These are phyloP conservation scores for Zophobas morio DNA, from an alignment of 1,140 invertebrate species.

Conservation along the genomic window DNA sequence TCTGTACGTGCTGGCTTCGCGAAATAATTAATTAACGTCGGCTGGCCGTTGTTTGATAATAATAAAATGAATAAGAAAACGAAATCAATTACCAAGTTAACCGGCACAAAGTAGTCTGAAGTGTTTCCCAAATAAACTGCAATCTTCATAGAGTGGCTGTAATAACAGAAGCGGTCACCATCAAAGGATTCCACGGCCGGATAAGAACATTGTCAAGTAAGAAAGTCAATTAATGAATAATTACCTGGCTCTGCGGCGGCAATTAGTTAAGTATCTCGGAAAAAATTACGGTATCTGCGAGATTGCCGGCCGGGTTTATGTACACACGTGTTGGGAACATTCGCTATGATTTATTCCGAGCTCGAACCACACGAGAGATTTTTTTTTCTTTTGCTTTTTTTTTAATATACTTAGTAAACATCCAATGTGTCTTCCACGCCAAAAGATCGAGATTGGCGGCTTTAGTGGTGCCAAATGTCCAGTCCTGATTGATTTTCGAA, in stretches of 20 bases:
- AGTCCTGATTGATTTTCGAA: too few species aligned
- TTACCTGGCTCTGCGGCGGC: constrained; percentile 52
- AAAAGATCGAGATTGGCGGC: too few species aligned
- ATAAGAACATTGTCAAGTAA: constrained; percentile 58
- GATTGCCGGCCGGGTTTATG: not conserved
- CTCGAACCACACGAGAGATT: not conserved
- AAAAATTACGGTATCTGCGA: constrained; percentile 13
- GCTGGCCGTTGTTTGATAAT: constrained; percentile 25
- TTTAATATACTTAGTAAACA: not conserved
- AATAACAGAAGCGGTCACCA: constrained; percentile 40
- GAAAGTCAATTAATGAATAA: constrained; percentile 59
- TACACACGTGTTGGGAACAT: not conserved
- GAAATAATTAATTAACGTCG: constrained; percentile 41
- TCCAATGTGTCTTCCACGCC: not conserved
- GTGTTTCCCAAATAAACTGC: constrained; percentile 50
- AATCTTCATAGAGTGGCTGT: constrained; percentile 38
- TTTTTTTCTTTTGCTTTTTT: not conserved
- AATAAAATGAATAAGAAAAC: constrained; percentile 39
- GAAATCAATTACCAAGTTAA: constrained; percentile 40
- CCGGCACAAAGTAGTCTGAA: constrained; percentile 40
- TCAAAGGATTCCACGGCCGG: constrained; percentile 47
- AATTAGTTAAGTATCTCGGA: constrained; percentile 52
- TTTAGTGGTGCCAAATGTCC: too few species aligned
- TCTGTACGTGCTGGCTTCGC: constrained; percentile 3
- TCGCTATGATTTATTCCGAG: not conserved